Base-by-base conservation (phyloP, 2,113 vertebrate species). In the Chaetodon auriga region DNA sequence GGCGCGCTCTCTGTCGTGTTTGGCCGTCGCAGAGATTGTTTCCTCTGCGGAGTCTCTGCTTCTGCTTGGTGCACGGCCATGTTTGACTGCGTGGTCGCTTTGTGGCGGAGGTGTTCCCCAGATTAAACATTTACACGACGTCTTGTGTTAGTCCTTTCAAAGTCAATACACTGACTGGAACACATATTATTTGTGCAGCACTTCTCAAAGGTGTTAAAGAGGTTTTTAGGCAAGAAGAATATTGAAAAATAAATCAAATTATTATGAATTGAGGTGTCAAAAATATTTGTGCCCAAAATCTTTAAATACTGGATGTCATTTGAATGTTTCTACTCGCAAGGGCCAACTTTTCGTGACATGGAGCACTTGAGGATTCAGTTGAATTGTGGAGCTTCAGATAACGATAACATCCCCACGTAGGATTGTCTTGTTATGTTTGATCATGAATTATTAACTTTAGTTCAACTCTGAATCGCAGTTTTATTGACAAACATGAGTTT, bases 41-140 rank as follows among this genome's bases (percentile, higher is more conserved):
- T 55, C 41, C 71, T 38, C 25, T 64, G 79, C 60, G 68, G 66
- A 21, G 81, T 73, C 62, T 49, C 43, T 58, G 51, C 36, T 6
- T 62, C 6, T 61, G 62, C 13, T 69, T 51, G 30, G 55, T 76
- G 71, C 43, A 75, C 3, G 13, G 23, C 69, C 48, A 2, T 83
- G 80, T 81, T 85, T 81, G 77, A 81, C 68, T 68, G 43, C 36
- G 49, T 72, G 70, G 41, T 78, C 36, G 23, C 65, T 51, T 51
- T 60, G 81, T 45, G 85, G 79, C 13, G 14, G 53, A 21, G 65
- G 63, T 36, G 55, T 53, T 77, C 63, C 61, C 64, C 15, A 0
- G 45, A 68, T 76, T 63, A 80, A 82, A 88, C 80, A 82, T 87
- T 88, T 69, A 76, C 75, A 60, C 84, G 60, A 64, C 0, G 1